These are phyloP conservation scores for Coreius guichenoti DNA, from an alignment of 2,797 vertebrate genomes.

Conservation along the genomic window DNA sequence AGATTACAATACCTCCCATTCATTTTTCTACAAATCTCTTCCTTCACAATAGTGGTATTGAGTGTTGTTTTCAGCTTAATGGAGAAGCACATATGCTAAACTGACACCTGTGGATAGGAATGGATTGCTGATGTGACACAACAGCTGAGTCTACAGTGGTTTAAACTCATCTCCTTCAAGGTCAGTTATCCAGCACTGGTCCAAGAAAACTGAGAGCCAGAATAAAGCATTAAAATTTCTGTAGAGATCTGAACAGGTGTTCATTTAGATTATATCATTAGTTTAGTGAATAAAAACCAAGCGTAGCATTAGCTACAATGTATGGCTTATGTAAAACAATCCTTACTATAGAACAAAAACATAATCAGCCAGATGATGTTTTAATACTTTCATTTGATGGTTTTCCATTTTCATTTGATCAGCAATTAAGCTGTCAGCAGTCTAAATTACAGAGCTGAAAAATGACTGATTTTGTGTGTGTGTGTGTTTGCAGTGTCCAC, in stretches of 20 bases:
- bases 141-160: conserved; percentile 52
- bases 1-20: not conserved
- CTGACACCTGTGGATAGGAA: conserved; percentile 16
- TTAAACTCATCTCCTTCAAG: not conserved
- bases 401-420: conserved; percentile 35
- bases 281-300: not conserved
- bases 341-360: not conserved
- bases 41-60: conserved; percentile 14
- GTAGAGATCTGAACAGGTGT: conserved; percentile 10
- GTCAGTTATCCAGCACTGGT: not conserved
- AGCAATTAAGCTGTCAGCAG: conserved; percentile 57
- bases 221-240: conserved; percentile 19
- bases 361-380: conserved; percentile 5
- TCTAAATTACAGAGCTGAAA: conserved; percentile 33
- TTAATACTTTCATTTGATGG: conserved; percentile 9
- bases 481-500: conserved; percentile 40
- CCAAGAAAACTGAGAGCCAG: conserved; percentile 12
- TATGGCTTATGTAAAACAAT: not conserved
- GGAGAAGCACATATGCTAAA: conserved; percentile 23
- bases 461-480: conserved; percentile 40
- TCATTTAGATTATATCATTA: not conserved
- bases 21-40: not conserved
- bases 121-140: conserved; percentile 43
- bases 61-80: conserved; percentile 3
- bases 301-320: not conserved